A percentile compares a stretch with the other conserved stretches of the same genome.
Conservation (phyloP, 2,797 vertebrate species). For the Sebastes dallii region DNA sequence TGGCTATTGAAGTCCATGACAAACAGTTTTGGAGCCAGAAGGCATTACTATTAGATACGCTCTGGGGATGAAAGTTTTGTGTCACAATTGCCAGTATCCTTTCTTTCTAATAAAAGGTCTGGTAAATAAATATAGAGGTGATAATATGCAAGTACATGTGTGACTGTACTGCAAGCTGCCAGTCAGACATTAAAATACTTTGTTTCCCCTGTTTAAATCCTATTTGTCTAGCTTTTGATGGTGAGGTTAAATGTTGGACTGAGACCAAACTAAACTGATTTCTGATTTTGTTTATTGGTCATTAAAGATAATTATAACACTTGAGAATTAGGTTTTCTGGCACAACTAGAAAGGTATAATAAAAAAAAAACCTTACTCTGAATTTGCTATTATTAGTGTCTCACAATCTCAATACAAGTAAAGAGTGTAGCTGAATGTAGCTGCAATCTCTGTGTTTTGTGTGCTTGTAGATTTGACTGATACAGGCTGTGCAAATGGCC, state of each 20-base stretch:
- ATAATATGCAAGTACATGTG: background rate
- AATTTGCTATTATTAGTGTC: background rate
- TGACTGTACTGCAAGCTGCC: background rate
- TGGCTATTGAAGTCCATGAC: background rate
- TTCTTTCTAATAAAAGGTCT: slow-evolving; percentile 24
- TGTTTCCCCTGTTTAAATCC: background rate
- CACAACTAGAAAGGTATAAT: background rate
- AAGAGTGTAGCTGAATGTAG: background rate
- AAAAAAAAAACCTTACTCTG: background rate
- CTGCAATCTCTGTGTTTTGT: background rate
- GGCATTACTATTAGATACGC: background rate
- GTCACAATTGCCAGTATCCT: background rate
- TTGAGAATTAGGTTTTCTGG: background rate
- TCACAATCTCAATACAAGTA: background rate
- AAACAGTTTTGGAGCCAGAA: slow-evolving; percentile 8
- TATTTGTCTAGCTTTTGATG: background rate
- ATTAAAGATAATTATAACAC: slow-evolving; percentile 15
- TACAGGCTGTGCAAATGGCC: background rate
- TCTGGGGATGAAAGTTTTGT: background rate
- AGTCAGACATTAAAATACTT: background rate
- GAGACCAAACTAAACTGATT: slow-evolving; percentile 6
- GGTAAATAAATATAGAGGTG: background rate
- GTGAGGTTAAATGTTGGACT: background rate
- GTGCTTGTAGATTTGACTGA: background rate
- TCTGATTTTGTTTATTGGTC: slow-evolving; percentile 13